These are phyloP conservation scores for Mungos mungo DNA, from an alignment of 2,113 vertebrate species.

Conservation along the genomic window DNA sequence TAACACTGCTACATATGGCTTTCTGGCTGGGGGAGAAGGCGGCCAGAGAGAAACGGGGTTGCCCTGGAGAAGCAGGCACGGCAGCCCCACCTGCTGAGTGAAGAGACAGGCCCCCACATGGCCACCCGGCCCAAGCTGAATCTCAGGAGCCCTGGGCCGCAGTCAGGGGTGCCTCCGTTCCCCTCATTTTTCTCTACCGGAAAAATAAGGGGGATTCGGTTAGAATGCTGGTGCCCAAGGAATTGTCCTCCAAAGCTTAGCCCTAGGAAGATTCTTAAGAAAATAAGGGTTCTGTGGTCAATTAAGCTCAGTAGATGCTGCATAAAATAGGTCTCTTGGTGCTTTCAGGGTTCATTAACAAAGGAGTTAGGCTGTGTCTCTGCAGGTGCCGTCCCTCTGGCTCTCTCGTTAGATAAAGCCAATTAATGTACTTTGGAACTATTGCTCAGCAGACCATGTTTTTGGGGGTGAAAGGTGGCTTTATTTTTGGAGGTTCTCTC, in stretches of 20 bases:
- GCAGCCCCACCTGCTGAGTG: background rate
- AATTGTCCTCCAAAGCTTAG: background rate
- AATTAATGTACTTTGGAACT: background rate
- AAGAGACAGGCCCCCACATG: background rate
- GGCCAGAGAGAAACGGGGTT: background rate
- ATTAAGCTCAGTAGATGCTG: background rate
- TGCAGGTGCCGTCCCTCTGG: accelerated
- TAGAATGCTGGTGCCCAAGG: background rate
- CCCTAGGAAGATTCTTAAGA: background rate
- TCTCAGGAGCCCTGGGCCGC: background rate
- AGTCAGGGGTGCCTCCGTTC: background rate
- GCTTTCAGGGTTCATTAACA: accelerated
- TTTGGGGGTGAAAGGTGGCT: background rate
- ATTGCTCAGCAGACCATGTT: background rate
- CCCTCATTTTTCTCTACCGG: background rate
- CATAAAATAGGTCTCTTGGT: background rate
- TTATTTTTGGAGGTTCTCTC: background rate
- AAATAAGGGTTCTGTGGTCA: background rate
- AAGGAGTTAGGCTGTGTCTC: background rate
- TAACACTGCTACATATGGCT: background rate
- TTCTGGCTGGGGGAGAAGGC: background rate
- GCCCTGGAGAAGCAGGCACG: background rate
- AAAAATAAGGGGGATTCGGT: background rate
- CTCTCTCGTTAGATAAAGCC: background rate
- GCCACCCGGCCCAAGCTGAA: background rate